Evolutionary conservation across 2,888 invertebrate genomes (phyloP).

Genomic region (Eilema caniola): DNA sequence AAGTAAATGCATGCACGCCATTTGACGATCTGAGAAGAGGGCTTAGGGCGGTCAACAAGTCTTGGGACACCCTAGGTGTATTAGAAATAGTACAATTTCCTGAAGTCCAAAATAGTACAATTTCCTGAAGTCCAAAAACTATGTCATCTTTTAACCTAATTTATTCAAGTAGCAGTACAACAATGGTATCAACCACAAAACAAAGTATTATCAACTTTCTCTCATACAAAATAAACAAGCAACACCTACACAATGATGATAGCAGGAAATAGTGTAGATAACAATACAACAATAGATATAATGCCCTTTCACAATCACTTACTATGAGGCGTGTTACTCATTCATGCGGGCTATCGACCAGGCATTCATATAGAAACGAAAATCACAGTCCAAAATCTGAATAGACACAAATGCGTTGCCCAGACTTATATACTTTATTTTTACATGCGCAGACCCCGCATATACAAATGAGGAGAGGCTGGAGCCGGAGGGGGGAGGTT

Average conservation of each 20-base stretch:
- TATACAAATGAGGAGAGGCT: too few species aligned
- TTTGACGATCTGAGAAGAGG: not conserved
- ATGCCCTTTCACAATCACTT: slow-evolving; percentile 60
- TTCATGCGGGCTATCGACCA: slow-evolving; percentile 24
- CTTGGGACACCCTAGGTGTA: too few species aligned
- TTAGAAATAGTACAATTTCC: not conserved
- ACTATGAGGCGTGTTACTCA: slow-evolving; percentile 33
- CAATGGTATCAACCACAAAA: slow-evolving; percentile 2
- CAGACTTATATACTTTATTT: too few species aligned
- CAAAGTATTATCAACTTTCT: slow-evolving; percentile 54
- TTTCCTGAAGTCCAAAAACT: too few species aligned
- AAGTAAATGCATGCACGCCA: not conserved
- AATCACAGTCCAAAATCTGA: not conserved
- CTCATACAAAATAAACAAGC: slow-evolving; percentile 45
- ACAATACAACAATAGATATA: slow-evolving; percentile 60
- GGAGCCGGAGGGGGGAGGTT: too few species aligned
- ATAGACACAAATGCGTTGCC: too few species aligned
- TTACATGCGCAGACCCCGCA: too few species aligned
- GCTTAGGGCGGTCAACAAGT: too few species aligned
- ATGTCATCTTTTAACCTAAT: not conserved
- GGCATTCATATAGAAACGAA: slow-evolving; percentile 1
- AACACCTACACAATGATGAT: slow-evolving; percentile 56
- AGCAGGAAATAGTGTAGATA: slow-evolving; percentile 69
- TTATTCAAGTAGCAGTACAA: slow-evolving; percentile 5
- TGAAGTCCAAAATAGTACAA: too few species aligned